phyloP scores from a whole-genome alignment of 2,888 invertebrate species.

The Trichacis sp. region DNA sequence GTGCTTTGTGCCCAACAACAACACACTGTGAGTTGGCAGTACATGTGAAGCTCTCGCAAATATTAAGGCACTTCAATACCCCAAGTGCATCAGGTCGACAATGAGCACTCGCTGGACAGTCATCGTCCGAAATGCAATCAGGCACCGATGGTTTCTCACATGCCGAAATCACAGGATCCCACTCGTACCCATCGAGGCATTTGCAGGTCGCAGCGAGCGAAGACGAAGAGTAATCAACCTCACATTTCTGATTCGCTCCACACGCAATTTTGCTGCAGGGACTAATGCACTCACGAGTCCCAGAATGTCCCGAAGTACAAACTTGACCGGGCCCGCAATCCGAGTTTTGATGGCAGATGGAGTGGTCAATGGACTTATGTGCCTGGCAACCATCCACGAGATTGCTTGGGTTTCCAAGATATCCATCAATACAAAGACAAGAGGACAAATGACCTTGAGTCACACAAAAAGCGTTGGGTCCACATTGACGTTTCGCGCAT shows the following conservation, averaged over 20 bases:
- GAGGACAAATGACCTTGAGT: conserved; percentile 86
- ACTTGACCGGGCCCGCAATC: conserved; percentile 81
- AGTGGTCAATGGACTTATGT: conserved; percentile 72
- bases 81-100: conserved; percentile 88
- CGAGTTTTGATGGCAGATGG: conserved; percentile 76
- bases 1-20: conserved; percentile 79
- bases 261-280: conserved; percentile 86
- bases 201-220: conserved; percentile 81
- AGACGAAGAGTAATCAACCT: conserved; percentile 74
- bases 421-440: conserved; percentile 88
- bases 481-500: conserved; percentile 89
- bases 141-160: conserved; percentile 92
- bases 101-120: conserved; percentile 79
- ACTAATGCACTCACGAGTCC: conserved; percentile 79
- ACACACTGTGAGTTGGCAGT: conserved; percentile 86
- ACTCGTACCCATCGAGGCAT: conserved; percentile 82
- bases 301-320: conserved; percentile 75
- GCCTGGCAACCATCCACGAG: conserved; percentile 83
- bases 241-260: conserved; percentile 85
- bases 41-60: conserved; percentile 86
- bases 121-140: conserved; percentile 79
- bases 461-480: conserved; percentile 89
- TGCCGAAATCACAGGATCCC: conserved; percentile 84
- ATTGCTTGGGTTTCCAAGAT: conserved; percentile 85
- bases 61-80: conserved; percentile 83